A percentile compares a stretch with the other conserved stretches of the same genome.
phyloP scores from a whole-genome alignment of 2,888 invertebrate species.

The Cantharis rufa region DNA sequence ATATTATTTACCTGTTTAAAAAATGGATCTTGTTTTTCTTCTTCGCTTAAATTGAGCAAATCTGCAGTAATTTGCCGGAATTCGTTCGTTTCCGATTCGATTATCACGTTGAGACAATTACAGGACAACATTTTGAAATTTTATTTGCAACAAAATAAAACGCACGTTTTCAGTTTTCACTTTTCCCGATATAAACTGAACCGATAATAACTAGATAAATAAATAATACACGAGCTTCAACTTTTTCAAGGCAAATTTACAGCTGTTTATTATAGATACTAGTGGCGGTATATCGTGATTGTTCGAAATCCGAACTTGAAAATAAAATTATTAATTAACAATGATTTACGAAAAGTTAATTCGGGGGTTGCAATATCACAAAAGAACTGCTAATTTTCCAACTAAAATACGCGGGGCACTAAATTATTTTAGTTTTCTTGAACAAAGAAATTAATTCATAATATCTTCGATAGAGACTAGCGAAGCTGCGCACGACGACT shows the following conservation, averaged over 20 bases:
- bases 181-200: constrained; percentile 9
- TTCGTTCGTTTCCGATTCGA: constrained; percentile 64
- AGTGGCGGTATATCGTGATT: constrained; percentile 13
- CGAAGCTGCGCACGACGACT: not conserved
- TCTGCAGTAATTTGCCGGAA: constrained; percentile 62
- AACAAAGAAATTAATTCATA: not conserved
- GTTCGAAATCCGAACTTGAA: not conserved
- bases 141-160: not conserved
- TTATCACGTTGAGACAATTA: constrained; percentile 75
- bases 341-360: not conserved
- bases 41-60: constrained; percentile 61
- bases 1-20: constrained; percentile 64
- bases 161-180: constrained; percentile 9
- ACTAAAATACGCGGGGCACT: not conserved
- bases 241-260: constrained; percentile 24
- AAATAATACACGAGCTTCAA: constrained; percentile 18
- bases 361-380: not conserved
- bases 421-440: not conserved
- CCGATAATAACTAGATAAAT: constrained; percentile 20
- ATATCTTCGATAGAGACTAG: not conserved
- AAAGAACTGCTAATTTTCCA: not conserved
- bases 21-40: constrained; percentile 67
- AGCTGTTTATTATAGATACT: constrained; percentile 26
- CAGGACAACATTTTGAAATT: constrained; percentile 65
- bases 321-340: not conserved